Evolutionary conservation across 2,888 invertebrate species (phyloP).

Genomic region (Perizoma affinitatum): DNA sequence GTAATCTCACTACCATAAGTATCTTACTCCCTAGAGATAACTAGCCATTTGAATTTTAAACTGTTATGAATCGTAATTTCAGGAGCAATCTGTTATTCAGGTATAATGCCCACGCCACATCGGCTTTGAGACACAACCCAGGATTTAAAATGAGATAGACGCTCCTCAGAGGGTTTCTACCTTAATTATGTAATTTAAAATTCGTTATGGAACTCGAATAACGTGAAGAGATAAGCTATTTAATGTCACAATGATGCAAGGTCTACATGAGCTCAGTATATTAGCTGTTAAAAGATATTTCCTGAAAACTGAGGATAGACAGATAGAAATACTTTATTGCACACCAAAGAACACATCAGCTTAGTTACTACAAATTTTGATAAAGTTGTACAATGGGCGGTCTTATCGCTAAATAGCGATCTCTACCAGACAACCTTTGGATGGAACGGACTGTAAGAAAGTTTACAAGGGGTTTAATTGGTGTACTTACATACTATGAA

Average conservation of each 20-base stretch:
- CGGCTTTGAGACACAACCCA: slow-evolving; percentile 17
- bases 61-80: slow-evolving; percentile 37
- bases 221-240: slow-evolving; percentile 22
- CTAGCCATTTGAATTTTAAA: slow-evolving; percentile 33
- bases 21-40: slow-evolving; percentile 13
- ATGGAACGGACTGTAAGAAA: too few species aligned
- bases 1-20: too few species aligned
- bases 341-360: too few species aligned
- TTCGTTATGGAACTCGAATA: slow-evolving; percentile 8
- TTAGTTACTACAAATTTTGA: too few species aligned
- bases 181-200: slow-evolving; percentile 30
- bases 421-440: too few species aligned
- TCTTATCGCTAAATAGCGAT: too few species aligned
- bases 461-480: too few species aligned
- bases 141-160: slow-evolving; percentile 22
- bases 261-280: neutral
- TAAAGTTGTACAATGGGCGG: too few species aligned
- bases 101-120: slow-evolving; percentile 11
- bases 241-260: slow-evolving; percentile 12
- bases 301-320: too few species aligned
- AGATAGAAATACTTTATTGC: too few species aligned
- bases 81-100: slow-evolving; percentile 35
- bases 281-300: too few species aligned
- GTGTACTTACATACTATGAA: too few species aligned
- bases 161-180: slow-evolving; percentile 23